Percentiles rank a stretch among this genome's conserved stretches.
These are phyloP conservation scores for Bostrychus sinensis DNA, from an alignment of 2,113 vertebrate species.

Conservation along the genomic window DNA sequence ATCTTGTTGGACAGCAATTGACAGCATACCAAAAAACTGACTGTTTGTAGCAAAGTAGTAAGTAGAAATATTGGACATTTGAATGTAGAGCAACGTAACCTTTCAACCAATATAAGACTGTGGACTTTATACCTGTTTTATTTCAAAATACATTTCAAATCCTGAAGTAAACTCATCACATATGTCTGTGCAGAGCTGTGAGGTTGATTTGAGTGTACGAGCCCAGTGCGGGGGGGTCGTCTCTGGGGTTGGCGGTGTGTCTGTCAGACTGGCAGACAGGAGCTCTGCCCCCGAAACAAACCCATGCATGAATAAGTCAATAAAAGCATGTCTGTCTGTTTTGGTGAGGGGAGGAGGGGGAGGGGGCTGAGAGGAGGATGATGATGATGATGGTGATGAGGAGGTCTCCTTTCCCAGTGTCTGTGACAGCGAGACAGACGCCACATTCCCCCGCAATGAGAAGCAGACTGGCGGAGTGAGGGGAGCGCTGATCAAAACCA, in stretches of 20 bases:
- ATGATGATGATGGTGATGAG: conserved; percentile 57
- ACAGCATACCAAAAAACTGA: no score
- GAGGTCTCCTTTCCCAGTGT: conserved; percentile 58
- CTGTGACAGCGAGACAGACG: conserved; percentile 75
- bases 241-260: conserved; percentile 53
- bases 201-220: conserved; percentile 17
- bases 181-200: not conserved
- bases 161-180: not conserved
- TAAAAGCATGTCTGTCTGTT: conserved; percentile 59
- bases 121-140: no score
- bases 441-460: conserved; percentile 76
- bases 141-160: not conserved
- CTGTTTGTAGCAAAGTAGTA: no score
- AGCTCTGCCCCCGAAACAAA: conserved; percentile 74
- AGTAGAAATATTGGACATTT: no score
- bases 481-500: conserved; percentile 43
- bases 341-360: conserved; percentile 7
- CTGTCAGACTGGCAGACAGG: conserved; percentile 71
- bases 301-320: conserved; percentile 79
- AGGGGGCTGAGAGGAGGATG: conserved; percentile 15
- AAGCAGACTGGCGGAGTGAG: conserved; percentile 57
- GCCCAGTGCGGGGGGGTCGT: conserved; percentile 30
- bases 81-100: no score
- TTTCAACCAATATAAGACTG: no score
- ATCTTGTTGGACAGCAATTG: no score